Evolutionary conservation across 1,140 invertebrate genomes (phyloP), one percentile per base, ranked within the genome.

Genomic region (Anastatus disparis): DNA sequence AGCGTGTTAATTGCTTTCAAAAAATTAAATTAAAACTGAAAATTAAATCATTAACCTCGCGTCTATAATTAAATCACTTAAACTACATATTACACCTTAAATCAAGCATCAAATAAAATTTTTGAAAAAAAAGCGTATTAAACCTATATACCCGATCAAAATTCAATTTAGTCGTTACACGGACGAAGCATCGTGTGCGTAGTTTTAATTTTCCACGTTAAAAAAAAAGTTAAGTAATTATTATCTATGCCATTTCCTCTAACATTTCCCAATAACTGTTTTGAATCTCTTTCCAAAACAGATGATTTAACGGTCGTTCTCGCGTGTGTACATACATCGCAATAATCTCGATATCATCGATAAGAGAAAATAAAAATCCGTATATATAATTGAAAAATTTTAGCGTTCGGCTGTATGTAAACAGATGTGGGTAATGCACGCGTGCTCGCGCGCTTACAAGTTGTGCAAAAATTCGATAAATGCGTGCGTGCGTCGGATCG

Each of bases 341-440:
- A n/a, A n/a, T n/a, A n/a, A n/a, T n/a, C n/a, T n/a, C n/a, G n/a
- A n/a, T n/a, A n/a, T n/a, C n/a, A 53, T 69, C 46, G 66, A 69
- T 69, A 69, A 69, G 56, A 17, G 9, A 26, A 26, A 50, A 68
- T 50, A n/a, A n/a, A n/a, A n/a, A n/a, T n/a, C n/a, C n/a, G n/a
- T n/a, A n/a, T n/a, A n/a, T 35, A 27, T 61, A 61, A 69, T 69
- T 69, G 66, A 69, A 61, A n/a, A 69, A 53, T 2, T 38, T 38
- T 58, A 55, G 35, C 63, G 27, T 42, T 8, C 20, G 55, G n/a
- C 40, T 20, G 42, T 48, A 68, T 42, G 42, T 68, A 68, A 68
- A 68, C 53, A 59, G 31, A 10, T 42, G 42, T 8, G 20, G 15
- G 58, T 58, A 58, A 26, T 15, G 56, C 2, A n/a, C n/a, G n/a